Percentiles rank a stretch among this genome's conserved stretches.
phyloP scores from a whole-genome alignment of 2,113 vertebrate genomes.

The Loxodonta africana region DNA sequence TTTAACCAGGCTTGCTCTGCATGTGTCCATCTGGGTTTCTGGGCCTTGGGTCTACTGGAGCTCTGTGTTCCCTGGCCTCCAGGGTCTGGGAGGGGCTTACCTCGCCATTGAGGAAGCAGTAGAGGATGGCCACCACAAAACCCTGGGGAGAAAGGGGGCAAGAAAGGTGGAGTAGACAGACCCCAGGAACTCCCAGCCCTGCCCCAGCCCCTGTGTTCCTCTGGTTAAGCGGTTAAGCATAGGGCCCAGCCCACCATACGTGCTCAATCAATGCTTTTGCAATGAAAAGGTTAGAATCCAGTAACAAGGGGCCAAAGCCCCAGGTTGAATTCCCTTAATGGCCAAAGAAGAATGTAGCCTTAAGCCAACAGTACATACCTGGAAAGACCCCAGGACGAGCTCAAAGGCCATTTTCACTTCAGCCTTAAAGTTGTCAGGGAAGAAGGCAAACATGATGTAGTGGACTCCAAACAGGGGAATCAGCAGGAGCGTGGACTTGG shows the following conservation, averaged over 20 bases:
- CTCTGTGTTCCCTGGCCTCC: background rate
- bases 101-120: conserved; percentile 93
- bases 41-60: background rate
- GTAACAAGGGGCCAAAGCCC: background rate
- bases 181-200: background rate
- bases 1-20: background rate
- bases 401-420: conserved; percentile 94
- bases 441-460: conserved; percentile 97
- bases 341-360: background rate
- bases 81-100: conserved; percentile 82
- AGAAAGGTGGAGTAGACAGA: conserved; percentile 42
- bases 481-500: conserved; percentile 98
- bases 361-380: conserved; percentile 88
- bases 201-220: background rate
- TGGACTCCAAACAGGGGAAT: conserved; percentile 98
- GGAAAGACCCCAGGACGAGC: conserved; percentile 96
- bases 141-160: conserved; percentile 84
- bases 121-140: conserved; percentile 91
- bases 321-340: background rate
- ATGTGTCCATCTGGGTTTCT: background rate
- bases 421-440: conserved; percentile 93
- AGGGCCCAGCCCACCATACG: background rate
- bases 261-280: background rate
- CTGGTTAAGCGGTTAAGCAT: background rate
- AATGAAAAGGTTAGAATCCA: background rate